phyloP scores from a whole-genome alignment of 2,113 vertebrate species.

The Equus quagga region DNA sequence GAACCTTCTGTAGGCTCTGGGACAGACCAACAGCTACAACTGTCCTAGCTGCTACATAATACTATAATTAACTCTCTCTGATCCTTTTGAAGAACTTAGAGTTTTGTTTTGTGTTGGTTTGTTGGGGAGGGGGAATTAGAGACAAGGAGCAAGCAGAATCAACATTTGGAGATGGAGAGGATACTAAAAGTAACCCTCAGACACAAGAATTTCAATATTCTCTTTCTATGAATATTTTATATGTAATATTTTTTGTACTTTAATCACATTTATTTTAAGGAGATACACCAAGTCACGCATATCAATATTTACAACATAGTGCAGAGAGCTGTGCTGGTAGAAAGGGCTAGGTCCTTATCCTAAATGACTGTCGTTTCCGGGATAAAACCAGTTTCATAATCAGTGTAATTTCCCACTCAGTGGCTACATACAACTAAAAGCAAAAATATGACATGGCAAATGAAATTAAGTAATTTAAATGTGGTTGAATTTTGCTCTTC shows the following conservation, averaged over 20 bases:
- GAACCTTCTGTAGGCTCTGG: conserved; percentile 77
- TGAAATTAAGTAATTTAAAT: conserved; percentile 46
- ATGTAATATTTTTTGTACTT: background rate
- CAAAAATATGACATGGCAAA: conserved; percentile 36
- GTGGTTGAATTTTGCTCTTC: background rate
- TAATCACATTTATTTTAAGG: conserved; percentile 35
- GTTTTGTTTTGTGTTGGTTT: conserved; percentile 28
- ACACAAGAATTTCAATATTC: background rate
- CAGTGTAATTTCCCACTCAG: conserved; percentile 36
- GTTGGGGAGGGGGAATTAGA: background rate
- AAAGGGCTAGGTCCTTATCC: background rate
- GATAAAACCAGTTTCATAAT: conserved; percentile 60
- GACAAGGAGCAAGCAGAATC: background rate
- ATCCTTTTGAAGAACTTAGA: conserved; percentile 58
- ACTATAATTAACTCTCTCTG: conserved; percentile 74
- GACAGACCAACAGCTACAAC: conserved; percentile 72
- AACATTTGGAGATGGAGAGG: background rate
- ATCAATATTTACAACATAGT: conserved; percentile 50
- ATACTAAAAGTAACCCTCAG: background rate
- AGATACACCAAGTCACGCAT: background rate
- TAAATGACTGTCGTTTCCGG: background rate
- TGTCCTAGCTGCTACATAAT: conserved; percentile 58
- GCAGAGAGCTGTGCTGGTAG: background rate
- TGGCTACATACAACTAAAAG: conserved; percentile 18
- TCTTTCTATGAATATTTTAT: background rate